These are phyloP conservation scores for Argyresthia goedartella DNA, from an alignment of 2,888 invertebrate species.

Conservation along the genomic window DNA sequence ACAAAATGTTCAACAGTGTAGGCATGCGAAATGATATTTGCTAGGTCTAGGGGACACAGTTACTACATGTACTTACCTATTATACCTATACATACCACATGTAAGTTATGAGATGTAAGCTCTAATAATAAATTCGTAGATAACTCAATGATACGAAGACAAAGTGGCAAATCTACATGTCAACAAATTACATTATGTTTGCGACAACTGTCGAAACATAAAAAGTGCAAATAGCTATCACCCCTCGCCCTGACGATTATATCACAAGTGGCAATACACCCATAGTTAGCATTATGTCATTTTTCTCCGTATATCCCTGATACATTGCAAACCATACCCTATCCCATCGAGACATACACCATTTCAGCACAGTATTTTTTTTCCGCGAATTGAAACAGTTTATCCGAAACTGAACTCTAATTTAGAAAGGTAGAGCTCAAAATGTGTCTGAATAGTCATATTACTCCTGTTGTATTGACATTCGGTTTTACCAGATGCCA, in stretches of 20 bases:
- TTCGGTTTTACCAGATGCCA: constrained; percentile 52
- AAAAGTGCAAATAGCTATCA: constrained; percentile 45
- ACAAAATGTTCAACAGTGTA: no score
- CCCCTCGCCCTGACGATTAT: constrained; percentile 29
- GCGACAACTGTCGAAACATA: constrained; percentile 40
- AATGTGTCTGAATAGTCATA: background rate
- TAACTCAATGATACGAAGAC: constrained; percentile 17
- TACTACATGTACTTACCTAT: no score
- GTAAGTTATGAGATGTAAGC: no score
- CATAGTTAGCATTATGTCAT: constrained; percentile 29
- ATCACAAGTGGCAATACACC: constrained; percentile 45
- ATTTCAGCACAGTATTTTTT: no score
- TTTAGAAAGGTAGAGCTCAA: background rate
- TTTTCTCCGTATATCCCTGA: constrained; percentile 12
- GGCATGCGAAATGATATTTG: no score
- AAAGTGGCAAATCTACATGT: constrained; percentile 17
- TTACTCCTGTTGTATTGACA: background rate
- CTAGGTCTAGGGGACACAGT: no score
- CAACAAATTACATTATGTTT: constrained; percentile 35
- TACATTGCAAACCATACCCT: background rate
- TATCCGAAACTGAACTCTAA: no score
- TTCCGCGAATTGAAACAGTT: no score
- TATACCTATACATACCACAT: no score
- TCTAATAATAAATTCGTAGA: background rate
- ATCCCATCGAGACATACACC: no score